Conservation (phyloP, 2,113 vertebrate genomes). For the Monarcha castaneiventris region DNA sequence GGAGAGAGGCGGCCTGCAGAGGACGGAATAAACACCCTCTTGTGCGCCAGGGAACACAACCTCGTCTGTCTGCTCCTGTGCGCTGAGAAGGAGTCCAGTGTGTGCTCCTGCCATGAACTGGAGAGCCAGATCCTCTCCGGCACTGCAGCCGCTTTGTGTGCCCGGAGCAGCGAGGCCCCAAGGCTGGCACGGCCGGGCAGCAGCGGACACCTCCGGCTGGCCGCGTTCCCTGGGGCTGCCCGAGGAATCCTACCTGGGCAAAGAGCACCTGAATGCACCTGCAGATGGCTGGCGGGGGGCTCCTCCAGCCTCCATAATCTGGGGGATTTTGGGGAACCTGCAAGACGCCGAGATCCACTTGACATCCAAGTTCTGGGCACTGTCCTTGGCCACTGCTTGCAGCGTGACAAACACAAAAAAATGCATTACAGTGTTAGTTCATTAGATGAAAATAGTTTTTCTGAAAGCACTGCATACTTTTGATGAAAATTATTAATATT, state of each 20-base stretch:
- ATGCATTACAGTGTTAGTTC: neutral
- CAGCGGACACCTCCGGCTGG: neutral
- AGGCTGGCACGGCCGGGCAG: neutral
- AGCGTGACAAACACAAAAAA: neutral
- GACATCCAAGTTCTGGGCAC: fast-evolving
- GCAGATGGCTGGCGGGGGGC: fast-evolving
- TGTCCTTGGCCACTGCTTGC: neutral
- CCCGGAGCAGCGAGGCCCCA: neutral
- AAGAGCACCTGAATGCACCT: neutral
- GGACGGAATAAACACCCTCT: neutral
- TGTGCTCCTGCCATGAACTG: neutral
- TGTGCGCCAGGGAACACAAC: neutral
- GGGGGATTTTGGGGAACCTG: neutral
- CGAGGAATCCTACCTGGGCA: fast-evolving
- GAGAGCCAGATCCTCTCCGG: neutral
- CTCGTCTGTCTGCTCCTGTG: neutral
- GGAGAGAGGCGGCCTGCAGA: neutral
- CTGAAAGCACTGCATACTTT: neutral
- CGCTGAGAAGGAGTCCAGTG: neutral
- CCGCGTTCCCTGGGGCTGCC: neutral
- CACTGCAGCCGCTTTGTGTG: neutral
- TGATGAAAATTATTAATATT: neutral
- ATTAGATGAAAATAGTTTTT: neutral
- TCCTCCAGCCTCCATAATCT: fast-evolving
- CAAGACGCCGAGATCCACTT: neutral